phyloP scores from a whole-genome alignment of 2,888 invertebrate species.

The Caenorhabditis japonica region DNA sequence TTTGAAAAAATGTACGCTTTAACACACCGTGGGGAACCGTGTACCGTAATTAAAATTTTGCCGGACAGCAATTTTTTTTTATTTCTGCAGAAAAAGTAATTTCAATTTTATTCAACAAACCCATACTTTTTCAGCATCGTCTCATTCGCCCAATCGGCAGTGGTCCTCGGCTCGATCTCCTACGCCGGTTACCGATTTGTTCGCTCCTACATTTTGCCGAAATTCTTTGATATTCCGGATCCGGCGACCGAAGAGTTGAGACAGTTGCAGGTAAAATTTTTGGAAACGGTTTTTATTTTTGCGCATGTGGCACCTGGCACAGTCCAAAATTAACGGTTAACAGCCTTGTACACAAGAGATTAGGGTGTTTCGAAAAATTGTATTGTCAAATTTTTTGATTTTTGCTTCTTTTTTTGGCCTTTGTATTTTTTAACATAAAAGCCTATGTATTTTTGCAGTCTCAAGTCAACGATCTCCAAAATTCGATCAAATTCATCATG shows the following conservation, averaged over 20 bases:
- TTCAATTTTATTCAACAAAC: not conserved
- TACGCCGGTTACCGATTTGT: constrained; percentile 74
- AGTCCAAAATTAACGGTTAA: not conserved
- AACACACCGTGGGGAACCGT: too few species aligned
- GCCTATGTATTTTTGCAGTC: constrained; percentile 47
- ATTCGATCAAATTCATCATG: constrained; percentile 76
- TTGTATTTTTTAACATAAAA: too few species aligned
- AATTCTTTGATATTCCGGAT: constrained; percentile 74
- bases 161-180: constrained; percentile 71
- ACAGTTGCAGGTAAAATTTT: constrained; percentile 55
- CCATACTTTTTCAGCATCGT: constrained; percentile 30
- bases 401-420: too few species aligned
- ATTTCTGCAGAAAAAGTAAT: too few species aligned
- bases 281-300: constrained; percentile 1
- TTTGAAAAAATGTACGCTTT: too few species aligned
- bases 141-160: constrained; percentile 66
- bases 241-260: constrained; percentile 69
- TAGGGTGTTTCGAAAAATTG: not conserved
- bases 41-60: too few species aligned
- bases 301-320: too few species aligned
- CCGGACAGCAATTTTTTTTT: too few species aligned
- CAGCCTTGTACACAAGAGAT: too few species aligned
- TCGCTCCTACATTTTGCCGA: constrained; percentile 72
- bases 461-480: constrained; percentile 74
- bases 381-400: too few species aligned